Base-by-base conservation (phyloP, 2,888 invertebrate genomes). In the Deladenus siricidicola region DNA sequence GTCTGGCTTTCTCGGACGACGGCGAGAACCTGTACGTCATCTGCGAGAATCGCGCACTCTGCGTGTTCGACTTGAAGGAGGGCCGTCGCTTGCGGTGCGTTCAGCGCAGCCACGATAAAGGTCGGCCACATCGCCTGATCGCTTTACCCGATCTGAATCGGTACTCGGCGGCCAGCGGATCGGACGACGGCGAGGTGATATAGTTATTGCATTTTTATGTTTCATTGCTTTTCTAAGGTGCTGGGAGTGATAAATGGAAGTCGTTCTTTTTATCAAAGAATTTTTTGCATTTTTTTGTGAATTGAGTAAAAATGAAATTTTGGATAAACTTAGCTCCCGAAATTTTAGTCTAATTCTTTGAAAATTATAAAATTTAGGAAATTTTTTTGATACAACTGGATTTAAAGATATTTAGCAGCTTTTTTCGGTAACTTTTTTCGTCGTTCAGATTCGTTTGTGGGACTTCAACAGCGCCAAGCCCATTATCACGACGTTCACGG, bases 381-480 rank as follows among this genome's bases (percentile, higher is more conserved):
- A n/a, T n/a, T n/a, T n/a, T n/a, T n/a, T n/a, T n/a, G n/a, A n/a
- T n/a, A n/a, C n/a, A n/a, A n/a, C n/a, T n/a, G n/a, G n/a, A n/a
- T n/a, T n/a, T n/a, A n/a, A n/a, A n/a, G n/a, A n/a, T n/a, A n/a
- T n/a, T n/a, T n/a, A n/a, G n/a, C n/a, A n/a, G n/a, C n/a, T n/a
- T n/a, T n/a, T n/a, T n/a, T n/a, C n/a, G n/a, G n/a, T n/a, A n/a
- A n/a, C n/a, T n/a, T n/a, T n/a, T n/a, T n/a, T n/a, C 23, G 23
- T 58, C n/a, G 54, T 62, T 4, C 44, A 70, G 69, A 57, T 74
- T 49, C 63, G 67, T 48, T 69, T 70, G 29, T 74, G 73, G 72
- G 71, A 74, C 60, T 63, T 72, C 42, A 64, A 66, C 17, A 52
- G 62, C 19, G 39, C 57, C 28, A 57, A 60, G 4, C 65, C 72